These are phyloP conservation scores for Aphelinus atriplicis DNA, from an alignment of 1,140 invertebrate genomes.

Conservation along the genomic window DNA sequence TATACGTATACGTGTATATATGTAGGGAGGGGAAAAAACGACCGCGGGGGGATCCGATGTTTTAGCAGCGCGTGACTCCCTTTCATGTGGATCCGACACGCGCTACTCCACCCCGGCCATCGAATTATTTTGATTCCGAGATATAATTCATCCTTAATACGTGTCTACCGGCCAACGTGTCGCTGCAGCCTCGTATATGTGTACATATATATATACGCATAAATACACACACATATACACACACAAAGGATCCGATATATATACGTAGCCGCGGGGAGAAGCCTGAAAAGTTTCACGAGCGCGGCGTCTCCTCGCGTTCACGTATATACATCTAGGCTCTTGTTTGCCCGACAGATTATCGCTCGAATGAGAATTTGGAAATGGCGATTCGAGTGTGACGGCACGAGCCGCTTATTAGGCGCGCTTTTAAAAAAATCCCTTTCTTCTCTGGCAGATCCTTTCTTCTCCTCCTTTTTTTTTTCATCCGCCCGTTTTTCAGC, in stretches of 20 bases:
- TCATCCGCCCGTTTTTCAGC: no score
- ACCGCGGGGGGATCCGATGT: constrained; percentile 45
- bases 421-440: constrained; percentile 16
- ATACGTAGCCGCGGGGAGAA: constrained; percentile 17
- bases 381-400: constrained; percentile 34
- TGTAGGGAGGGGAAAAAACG: constrained; percentile 10
- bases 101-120: constrained; percentile 53
- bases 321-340: neutral
- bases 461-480: neutral
- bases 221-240: no score
- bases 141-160: constrained; percentile 63
- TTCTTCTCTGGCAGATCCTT: neutral
- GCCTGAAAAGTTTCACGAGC: neutral
- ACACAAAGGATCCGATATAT: neutral
- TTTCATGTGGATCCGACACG: constrained; percentile 48
- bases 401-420: constrained; percentile 34
- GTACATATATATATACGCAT: no score
- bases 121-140: constrained; percentile 66
- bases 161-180: constrained; percentile 3
- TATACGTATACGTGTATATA: neutral
- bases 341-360: constrained; percentile 29
- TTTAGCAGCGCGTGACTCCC: constrained; percentile 46
- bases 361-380: neutral
- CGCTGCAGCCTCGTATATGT: no score
- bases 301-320: no score